Conservation (phyloP, 2,888 invertebrate genomes). For the Pterostichus niger region DNA sequence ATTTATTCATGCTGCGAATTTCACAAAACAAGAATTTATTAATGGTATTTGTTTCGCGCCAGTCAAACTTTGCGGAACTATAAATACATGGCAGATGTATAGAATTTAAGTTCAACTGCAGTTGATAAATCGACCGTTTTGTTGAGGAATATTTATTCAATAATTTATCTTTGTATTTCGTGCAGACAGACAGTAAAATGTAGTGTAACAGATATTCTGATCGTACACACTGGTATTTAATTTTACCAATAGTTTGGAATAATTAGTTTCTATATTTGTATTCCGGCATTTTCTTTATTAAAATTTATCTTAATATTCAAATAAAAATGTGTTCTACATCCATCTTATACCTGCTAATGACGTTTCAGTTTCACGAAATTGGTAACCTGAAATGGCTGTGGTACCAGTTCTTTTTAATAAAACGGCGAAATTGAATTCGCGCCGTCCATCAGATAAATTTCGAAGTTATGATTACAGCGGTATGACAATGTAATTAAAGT, state of each 20-base stretch:
- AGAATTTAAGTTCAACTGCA: slow-evolving; percentile 23
- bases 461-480: slow-evolving; percentile 45
- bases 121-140: slow-evolving; percentile 7
- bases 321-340: not conserved
- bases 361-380: slow-evolving; percentile 34
- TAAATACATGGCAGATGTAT: slow-evolving; percentile 7
- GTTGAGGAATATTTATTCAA: slow-evolving; percentile 4
- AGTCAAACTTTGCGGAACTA: slow-evolving; percentile 29
- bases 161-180: not conserved
- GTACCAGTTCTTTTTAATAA: slow-evolving; percentile 41
- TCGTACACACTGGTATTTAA: too few species aligned
- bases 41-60: not conserved
- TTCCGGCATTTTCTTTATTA: too few species aligned
- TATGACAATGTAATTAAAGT: slow-evolving; percentile 59
- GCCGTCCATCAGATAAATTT: slow-evolving; percentile 38
- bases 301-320: too few species aligned
- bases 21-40: slow-evolving; percentile 44
- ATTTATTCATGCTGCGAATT: slow-evolving; percentile 34
- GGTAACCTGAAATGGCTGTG: slow-evolving; percentile 22
- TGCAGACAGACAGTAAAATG: slow-evolving; percentile 2
- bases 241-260: too few species aligned
- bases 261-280: too few species aligned
- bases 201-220: not conserved
- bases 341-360: slow-evolving; percentile 31
- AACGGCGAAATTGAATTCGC: slow-evolving; percentile 42